Base-by-base conservation (phyloP, 2,888 invertebrate genomes). In the Ypsolopha scabrella region DNA sequence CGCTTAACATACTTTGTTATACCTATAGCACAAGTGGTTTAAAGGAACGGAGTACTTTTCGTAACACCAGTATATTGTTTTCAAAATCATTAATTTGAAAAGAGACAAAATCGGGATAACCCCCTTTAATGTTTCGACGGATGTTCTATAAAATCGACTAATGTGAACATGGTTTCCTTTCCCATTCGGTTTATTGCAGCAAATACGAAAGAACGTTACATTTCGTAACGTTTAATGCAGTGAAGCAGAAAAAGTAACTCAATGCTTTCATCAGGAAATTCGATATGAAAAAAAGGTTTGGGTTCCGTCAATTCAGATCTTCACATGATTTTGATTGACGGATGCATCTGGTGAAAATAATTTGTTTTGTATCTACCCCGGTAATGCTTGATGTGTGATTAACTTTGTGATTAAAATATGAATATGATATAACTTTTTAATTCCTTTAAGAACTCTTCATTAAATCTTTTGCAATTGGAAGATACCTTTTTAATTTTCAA, bases 321-420 rank as follows among this genome's bases (percentile, higher is more conserved):
- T 64, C 48, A 45, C 54, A 43, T 24, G 24, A 59, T 52, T 51
- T 59, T 70, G 72, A 77, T 72, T 75, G 74, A 76, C 75, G 63
- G 67, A 62, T 57, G 60, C 60, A 68, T 70, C 71, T 65, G 58
- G 58, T 60, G 37, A 57, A 67, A 66, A 72, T 65, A 72, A 73
- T 74, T 72, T 68, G 64, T 57, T 53, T 63, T 59, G 24, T 55
- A 55, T 53, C 59, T 61, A 67, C 68, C 67, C 67, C 35, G 46
- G 24, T 24, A 24, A 24, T 24, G 24, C 4, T 24, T 24, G 24
- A 34, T 35, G 46, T 36, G 34, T 8, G 11, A 46, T 36, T 45
- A 46, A 36, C 46, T 46, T 36, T 46, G 33, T 24, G 24, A 24
- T 24, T 24, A 24, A 24, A 2, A 24, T 24, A 24, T 24, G 2